Evolutionary conservation across 1,140 invertebrate genomes (phyloP).

Genomic region (Bombus sibiricus): DNA sequence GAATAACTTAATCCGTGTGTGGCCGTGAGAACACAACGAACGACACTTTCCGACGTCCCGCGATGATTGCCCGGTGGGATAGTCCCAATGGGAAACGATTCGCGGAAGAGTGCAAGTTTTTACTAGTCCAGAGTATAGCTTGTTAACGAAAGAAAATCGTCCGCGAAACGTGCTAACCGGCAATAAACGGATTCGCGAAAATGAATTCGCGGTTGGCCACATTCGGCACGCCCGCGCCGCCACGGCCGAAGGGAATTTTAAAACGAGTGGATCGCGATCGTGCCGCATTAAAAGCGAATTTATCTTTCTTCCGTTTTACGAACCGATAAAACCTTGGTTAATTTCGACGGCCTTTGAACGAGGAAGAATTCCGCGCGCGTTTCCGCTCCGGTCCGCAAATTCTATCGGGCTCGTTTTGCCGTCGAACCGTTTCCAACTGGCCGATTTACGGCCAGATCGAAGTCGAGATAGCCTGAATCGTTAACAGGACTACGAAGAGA

Average conservation of each 20-base stretch:
- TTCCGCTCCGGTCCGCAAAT: neutral
- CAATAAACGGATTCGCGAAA: neutral
- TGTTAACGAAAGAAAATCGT: neutral
- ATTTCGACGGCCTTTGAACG: neutral
- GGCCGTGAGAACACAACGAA: conserved; percentile 36
- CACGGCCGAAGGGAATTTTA: neutral
- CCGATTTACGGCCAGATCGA: conserved; percentile 5
- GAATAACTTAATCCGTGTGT: conserved; percentile 22
- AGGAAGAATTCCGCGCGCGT: neutral
- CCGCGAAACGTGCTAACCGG: neutral
- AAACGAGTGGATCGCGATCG: neutral
- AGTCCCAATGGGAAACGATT: conserved; percentile 15
- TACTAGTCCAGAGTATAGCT: neutral
- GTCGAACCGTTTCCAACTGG: neutral
- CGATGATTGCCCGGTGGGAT: neutral
- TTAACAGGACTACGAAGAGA: neutral
- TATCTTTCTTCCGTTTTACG: neutral
- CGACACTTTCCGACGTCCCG: conserved; percentile 7
- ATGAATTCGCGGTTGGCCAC: neutral
- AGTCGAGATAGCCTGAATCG: neutral
- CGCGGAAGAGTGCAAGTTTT: conserved; percentile 13
- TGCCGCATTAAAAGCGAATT: neutral
- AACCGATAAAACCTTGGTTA: conserved; percentile 16
- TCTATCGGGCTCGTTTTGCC: neutral
- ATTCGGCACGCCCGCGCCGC: neutral